Conservation (phyloP, 2,797 vertebrate species). For the Sandelia bainsii region DNA sequence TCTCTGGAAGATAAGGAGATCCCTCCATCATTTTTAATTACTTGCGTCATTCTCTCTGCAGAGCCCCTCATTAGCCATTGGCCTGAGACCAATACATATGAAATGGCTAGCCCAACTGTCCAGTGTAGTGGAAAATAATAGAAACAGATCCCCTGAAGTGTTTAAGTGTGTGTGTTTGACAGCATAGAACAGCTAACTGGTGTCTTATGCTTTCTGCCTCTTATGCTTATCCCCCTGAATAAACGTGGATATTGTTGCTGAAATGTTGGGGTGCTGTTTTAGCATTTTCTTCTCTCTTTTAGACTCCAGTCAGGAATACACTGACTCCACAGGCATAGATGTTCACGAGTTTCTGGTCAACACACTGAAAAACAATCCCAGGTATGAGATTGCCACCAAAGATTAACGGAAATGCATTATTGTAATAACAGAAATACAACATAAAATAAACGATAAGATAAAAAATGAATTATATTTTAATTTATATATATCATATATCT, state of each 20-base stretch:
- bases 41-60: slow-evolving; percentile 25
- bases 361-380: slow-evolving; percentile 99
- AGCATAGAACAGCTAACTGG: slow-evolving; percentile 19
- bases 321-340: slow-evolving; percentile 99
- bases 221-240: slow-evolving; percentile 35
- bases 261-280: slow-evolving; percentile 42
- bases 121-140: slow-evolving; percentile 55
- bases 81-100: slow-evolving; percentile 47
- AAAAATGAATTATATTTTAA: neutral
- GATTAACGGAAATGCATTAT: neutral
- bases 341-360: slow-evolving; percentile 99
- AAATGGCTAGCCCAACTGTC: slow-evolving; percentile 53
- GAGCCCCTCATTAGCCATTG: slow-evolving; percentile 49
- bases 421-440: neutral
- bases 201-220: slow-evolving; percentile 22
- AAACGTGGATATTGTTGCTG: slow-evolving; percentile 6
- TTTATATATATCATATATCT: neutral
- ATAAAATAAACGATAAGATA: neutral
- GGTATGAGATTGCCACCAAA: slow-evolving; percentile 81
- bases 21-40: slow-evolving; percentile 37
- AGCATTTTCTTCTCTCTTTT: slow-evolving; percentile 15
- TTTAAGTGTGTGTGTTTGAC: neutral
- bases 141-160: slow-evolving; percentile 53
- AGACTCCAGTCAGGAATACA: slow-evolving; percentile 99
- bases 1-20: slow-evolving; percentile 32